These are phyloP conservation scores for Ichneumoninae sp. DNA, from an alignment of 2,888 invertebrate species.

Conservation along the genomic window DNA sequence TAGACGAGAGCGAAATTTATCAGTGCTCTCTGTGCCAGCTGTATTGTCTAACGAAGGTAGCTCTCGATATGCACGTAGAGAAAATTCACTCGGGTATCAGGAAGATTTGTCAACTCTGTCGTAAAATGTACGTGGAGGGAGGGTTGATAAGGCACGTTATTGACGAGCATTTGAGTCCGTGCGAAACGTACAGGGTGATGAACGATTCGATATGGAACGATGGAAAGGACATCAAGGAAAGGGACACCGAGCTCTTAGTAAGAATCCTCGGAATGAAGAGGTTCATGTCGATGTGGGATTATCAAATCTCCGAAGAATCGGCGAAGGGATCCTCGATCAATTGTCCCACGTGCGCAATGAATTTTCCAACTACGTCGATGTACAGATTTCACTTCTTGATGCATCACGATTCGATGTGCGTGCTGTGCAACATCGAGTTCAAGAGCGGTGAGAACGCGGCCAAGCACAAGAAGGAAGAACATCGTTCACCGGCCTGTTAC, in stretches of 20 bases:
- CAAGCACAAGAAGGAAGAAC: constrained; percentile 71
- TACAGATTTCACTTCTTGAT: constrained; percentile 72
- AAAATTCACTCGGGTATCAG: constrained; percentile 67
- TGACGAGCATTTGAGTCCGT: constrained; percentile 69
- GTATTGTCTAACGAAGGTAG: constrained; percentile 50
- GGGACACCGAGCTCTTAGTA: constrained; percentile 69
- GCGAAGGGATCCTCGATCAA: constrained; percentile 13
- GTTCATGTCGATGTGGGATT: constrained; percentile 70
- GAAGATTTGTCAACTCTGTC: constrained; percentile 72
- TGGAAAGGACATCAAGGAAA: constrained; percentile 57
- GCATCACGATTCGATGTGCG: constrained; percentile 73
- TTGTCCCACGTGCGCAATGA: constrained; percentile 67
- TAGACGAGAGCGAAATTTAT: constrained; percentile 56
- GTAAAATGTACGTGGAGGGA: constrained; percentile 67
- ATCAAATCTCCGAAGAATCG: constrained; percentile 65
- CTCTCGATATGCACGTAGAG: constrained; percentile 67
- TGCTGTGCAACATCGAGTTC: constrained; percentile 73
- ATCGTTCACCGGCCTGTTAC: constrained; percentile 72
- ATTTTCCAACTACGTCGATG: constrained; percentile 59
- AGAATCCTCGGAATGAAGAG: constrained; percentile 68
- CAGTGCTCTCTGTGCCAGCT: constrained; percentile 64
- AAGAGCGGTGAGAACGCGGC: constrained; percentile 68
- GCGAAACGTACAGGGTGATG: background rate
- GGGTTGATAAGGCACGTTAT: constrained; percentile 73
- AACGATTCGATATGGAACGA: constrained; percentile 24